phyloP scores from a whole-genome alignment of 1,140 invertebrate species.

The Macrotrachela quadricornifera region DNA sequence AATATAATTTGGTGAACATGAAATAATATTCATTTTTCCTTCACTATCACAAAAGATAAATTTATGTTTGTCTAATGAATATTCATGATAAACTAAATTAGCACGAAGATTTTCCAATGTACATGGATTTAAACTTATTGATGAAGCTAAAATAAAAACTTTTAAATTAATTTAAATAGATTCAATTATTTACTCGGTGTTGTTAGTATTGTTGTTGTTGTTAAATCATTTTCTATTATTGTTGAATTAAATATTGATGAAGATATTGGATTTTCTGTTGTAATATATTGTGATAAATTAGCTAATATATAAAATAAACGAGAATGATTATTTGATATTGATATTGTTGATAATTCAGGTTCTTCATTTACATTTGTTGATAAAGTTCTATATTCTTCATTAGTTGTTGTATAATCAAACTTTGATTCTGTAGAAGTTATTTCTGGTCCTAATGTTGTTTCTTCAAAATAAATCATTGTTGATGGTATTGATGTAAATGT shows the following conservation, averaged over 20 bases:
- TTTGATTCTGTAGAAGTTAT: no score
- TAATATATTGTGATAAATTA: not conserved
- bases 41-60: constrained; percentile 6
- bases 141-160: not conserved
- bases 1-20: constrained; percentile 1
- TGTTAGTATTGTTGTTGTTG: not conserved
- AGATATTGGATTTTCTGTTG: not conserved
- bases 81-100: constrained; percentile 1
- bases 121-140: not conserved
- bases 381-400: no score
- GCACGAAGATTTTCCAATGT: not conserved
- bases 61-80: not conserved
- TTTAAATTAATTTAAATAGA: not conserved
- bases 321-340: no score
- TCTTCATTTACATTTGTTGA: no score
- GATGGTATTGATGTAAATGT: not conserved
- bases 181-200: no score
- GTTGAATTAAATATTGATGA: not conserved
- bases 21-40: not conserved
- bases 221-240: not conserved
- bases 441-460: no score
- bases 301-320: not conserved
- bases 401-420: no score
- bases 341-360: no score
- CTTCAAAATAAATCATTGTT: not conserved